phyloP scores from a whole-genome alignment of 2,888 invertebrate species.

The Ommatoiulus sabulosus region DNA sequence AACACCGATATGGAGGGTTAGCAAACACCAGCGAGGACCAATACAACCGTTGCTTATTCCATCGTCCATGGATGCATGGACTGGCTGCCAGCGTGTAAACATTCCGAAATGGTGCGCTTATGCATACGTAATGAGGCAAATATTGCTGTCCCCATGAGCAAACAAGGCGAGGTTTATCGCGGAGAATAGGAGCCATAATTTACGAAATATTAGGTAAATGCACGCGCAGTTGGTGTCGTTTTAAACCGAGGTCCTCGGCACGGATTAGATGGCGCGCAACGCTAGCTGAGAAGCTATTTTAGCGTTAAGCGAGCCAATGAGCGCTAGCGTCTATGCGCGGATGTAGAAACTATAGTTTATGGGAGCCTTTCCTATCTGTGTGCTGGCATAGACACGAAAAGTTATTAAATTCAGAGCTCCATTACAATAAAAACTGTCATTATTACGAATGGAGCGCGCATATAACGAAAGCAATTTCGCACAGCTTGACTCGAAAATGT shows the following conservation, averaged over 20 bases:
- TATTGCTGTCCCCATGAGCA: background rate
- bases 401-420: slow-evolving; percentile 34
- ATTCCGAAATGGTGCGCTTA: background rate
- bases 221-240: slow-evolving; percentile 1
- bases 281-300: background rate
- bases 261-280: slow-evolving; percentile 12
- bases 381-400: slow-evolving; percentile 24
- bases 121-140: slow-evolving; percentile 28
- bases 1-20: background rate
- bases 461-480: slow-evolving; percentile 34
- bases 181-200: slow-evolving; percentile 5
- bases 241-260: slow-evolving; percentile 34
- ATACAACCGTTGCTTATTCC: background rate
- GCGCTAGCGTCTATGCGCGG: background rate
- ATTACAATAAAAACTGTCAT: slow-evolving; percentile 28
- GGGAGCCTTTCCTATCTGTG: slow-evolving; percentile 24
- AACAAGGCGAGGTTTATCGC: slow-evolving; percentile 22
- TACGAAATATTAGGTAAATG: slow-evolving; percentile 34
- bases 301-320: slow-evolving; percentile 6
- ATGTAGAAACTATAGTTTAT: slow-evolving; percentile 15
- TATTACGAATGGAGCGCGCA: slow-evolving; percentile 9
- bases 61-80: background rate
- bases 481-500: slow-evolving; percentile 5
- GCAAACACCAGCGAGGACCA: no score
- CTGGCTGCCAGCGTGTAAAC: background rate